Evolutionary conservation across 2,113 vertebrate species (phyloP).

Genomic region (Tautogolabrus adspersus): DNA sequence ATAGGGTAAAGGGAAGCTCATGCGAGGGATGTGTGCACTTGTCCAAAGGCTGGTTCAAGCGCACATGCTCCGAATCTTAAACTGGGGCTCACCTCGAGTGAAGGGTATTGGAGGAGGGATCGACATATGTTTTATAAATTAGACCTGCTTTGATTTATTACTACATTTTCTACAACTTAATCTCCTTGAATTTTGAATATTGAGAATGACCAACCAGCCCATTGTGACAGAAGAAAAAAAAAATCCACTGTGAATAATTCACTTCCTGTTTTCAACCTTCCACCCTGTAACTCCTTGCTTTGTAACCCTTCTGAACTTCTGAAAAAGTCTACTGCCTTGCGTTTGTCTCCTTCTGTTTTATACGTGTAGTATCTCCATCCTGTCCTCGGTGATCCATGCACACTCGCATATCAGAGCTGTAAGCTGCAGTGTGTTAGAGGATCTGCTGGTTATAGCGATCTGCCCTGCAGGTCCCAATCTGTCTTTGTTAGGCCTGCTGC

Average conservation of each 20-base stretch:
- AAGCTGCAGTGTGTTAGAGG: conserved; percentile 54
- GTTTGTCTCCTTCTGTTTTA: conserved; percentile 21
- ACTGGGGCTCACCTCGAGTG: conserved; percentile 68
- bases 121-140: conserved; percentile 41
- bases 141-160: neutral
- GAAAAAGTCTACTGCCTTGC: neutral
- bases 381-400: conserved; percentile 59
- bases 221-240: neutral
- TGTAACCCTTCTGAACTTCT: conserved; percentile 16
- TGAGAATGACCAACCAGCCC: neutral
- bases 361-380: conserved; percentile 49
- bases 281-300: conserved; percentile 3
- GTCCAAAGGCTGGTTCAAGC: conserved; percentile 73
- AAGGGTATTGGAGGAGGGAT: conserved; percentile 59
- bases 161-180: neutral
- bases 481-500: conserved; percentile 79
- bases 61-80: conserved; percentile 80
- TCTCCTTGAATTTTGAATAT: neutral
- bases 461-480: conserved; percentile 76
- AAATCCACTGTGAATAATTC: neutral
- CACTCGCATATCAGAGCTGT: conserved; percentile 57
- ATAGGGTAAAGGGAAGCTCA: conserved; percentile 84
- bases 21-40: conserved; percentile 72
- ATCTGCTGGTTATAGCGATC: conserved; percentile 59
- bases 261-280: neutral